These are phyloP conservation scores for Drosophila busckii DNA, from an alignment of 1,140 invertebrate genomes.

Conservation along the genomic window DNA sequence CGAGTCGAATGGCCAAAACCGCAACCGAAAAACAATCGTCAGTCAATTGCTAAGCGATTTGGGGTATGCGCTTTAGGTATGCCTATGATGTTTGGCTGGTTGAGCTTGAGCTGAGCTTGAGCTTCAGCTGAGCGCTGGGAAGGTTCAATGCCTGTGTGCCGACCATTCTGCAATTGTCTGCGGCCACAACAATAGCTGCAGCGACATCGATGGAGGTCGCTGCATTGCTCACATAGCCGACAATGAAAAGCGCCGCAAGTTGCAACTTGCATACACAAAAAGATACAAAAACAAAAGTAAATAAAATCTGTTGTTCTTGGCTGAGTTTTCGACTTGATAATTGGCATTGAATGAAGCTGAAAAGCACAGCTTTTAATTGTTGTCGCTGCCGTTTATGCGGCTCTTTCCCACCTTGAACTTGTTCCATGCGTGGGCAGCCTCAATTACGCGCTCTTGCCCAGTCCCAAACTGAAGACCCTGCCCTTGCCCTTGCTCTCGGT, in stretches of 20 bases:
- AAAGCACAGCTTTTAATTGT: slow-evolving; percentile 55
- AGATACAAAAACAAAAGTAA: too few relatives aligned
- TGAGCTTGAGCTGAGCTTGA: slow-evolving; percentile 7
- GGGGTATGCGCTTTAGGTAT: slow-evolving; percentile 73
- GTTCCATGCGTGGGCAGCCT: slow-evolving; percentile 60
- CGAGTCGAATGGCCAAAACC: slow-evolving; percentile 23
- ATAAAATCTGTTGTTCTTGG: too few relatives aligned
- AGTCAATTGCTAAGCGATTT: slow-evolving; percentile 73
- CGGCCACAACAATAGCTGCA: slow-evolving; percentile 8
- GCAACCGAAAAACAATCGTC: slow-evolving; percentile 53
- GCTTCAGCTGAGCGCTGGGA: slow-evolving; percentile 28
- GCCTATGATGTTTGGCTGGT: slow-evolving; percentile 48
- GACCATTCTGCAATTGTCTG: slow-evolving; percentile 75
- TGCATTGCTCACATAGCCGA: slow-evolving; percentile 65
- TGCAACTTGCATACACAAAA: slow-evolving; percentile 53
- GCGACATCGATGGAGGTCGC: slow-evolving; percentile 62
- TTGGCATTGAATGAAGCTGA: slow-evolving; percentile 45
- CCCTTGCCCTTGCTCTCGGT: slow-evolving; percentile 26
- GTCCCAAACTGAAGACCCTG: slow-evolving; percentile 14
- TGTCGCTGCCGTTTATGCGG: slow-evolving; percentile 29
- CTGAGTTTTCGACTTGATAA: slow-evolving; percentile 60
- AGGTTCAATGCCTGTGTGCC: too few relatives aligned
- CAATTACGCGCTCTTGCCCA: slow-evolving; percentile 53
- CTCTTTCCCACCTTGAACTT: slow-evolving; percentile 41
- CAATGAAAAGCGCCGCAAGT: slow-evolving; percentile 72